Evolutionary conservation across 2,888 invertebrate species (phyloP).

Genomic region (Drosophila maculinotata): DNA sequence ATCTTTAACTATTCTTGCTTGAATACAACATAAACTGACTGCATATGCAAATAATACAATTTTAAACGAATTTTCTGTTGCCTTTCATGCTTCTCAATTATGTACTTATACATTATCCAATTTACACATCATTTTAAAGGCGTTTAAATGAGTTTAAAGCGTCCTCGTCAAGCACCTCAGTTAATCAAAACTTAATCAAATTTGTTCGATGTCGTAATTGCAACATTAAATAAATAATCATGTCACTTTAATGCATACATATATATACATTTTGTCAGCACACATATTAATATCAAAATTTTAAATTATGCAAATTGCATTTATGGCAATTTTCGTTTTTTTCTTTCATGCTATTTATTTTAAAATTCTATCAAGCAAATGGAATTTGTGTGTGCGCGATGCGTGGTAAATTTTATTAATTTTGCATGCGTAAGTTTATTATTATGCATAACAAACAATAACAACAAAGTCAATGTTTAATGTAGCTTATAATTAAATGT

Average conservation of each 20-base stretch:
- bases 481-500: constrained; percentile 78
- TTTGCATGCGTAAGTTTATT: constrained; percentile 77
- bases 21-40: too few relatives aligned
- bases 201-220: constrained; percentile 29
- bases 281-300: constrained; percentile 25
- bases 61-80: too few relatives aligned
- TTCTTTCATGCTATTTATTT: constrained; percentile 33
- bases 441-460: constrained; percentile 71
- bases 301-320: constrained; percentile 72
- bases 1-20: too few relatives aligned
- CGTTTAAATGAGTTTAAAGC: constrained; percentile 6
- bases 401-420: constrained; percentile 75
- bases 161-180: not conserved
- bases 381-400: constrained; percentile 60
- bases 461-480: constrained; percentile 62
- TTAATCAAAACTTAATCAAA: constrained; percentile 39
- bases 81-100: not conserved
- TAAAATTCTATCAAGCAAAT: constrained; percentile 73
- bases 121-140: constrained; percentile 1
- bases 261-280: constrained; percentile 1
- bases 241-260: constrained; percentile 16
- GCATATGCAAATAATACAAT: too few relatives aligned
- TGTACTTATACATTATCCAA: not conserved
- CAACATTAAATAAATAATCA: constrained; percentile 56
- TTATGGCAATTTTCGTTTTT: constrained; percentile 39